Base-by-base conservation (phyloP, 2,797 vertebrate species). In the Podargus strigoides region DNA sequence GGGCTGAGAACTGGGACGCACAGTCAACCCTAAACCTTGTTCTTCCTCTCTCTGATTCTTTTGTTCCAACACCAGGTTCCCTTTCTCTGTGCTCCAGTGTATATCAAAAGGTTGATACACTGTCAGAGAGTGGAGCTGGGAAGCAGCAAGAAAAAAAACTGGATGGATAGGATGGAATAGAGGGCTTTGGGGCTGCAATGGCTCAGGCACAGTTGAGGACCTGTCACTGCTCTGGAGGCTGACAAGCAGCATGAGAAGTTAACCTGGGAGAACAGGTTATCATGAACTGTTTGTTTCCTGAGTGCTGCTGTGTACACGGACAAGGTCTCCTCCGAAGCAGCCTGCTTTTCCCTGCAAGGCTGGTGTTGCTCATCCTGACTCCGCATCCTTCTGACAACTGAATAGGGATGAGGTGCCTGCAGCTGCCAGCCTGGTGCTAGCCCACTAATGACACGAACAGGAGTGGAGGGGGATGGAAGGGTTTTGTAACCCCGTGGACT, bases 241-340 rank as follows among this genome's bases (percentile, higher is more conserved):
- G 88, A 60, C 14, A 7, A 39, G 46, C 34, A 60, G 73, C 46
- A 4, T 28, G 66, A 80, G 69, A 78, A 53, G 42, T 36, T 58
- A 26, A 36, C 39, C 47, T 64, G 85, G 93, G 49, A 91, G 81
- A 87, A 19, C 87, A 80, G 72, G 78, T 94, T 90, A 37, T 82
- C 55, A 80, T 10, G 34, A 63, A 56, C 52, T 60, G 5, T 26
- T 79, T 63, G 63, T 73, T 87, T 75, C 49, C 3, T 2, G 6
- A 47, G 46, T 7, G 27, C 49, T 75, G 75, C 47, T 58, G 42
- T 36, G 86, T 10, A 8, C 55, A 6, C 5, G 55, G 74, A n/a
- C 67, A 63, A 39, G 14, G 42, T 46, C 69, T 91, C 34, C 44
- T 44, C 46, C 22, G 37, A 52, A 75, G 62, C 37, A 70, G 12